Evolutionary conservation across 2,888 invertebrate species (phyloP).

Genomic region (Glaucopsyche alexis): DNA sequence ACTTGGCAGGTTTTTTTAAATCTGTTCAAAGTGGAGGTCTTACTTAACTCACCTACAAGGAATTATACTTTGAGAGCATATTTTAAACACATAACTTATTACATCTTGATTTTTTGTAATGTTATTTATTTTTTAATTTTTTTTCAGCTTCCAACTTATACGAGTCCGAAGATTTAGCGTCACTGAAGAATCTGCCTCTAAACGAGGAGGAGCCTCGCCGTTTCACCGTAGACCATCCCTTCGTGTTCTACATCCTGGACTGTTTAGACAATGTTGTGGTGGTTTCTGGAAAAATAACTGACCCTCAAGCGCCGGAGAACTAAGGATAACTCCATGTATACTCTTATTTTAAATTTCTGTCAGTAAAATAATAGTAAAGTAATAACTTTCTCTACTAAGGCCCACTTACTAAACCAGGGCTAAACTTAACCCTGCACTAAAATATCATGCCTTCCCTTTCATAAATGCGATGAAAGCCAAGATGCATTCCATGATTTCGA

Average conservation of each 20-base stretch:
- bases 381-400: not conserved
- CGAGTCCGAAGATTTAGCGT: constrained; percentile 38
- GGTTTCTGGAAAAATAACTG: constrained; percentile 79
- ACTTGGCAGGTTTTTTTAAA: no score
- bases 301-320: constrained; percentile 61
- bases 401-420: no score
- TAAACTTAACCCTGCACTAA: no score
- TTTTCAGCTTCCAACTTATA: constrained; percentile 37
- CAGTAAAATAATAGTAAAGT: not conserved
- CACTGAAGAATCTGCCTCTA: constrained; percentile 60
- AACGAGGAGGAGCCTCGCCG: constrained; percentile 52
- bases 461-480: no score
- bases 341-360: not conserved
- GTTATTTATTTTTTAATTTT: constrained; percentile 39
- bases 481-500: no score
- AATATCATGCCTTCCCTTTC: no score
- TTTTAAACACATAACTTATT: no score
- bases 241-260: constrained; percentile 82
- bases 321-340: constrained; percentile 3
- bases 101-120: no score
- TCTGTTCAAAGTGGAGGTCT: no score
- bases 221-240: constrained; percentile 81
- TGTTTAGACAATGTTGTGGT: constrained; percentile 79
- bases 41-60: no score
- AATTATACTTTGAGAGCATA: no score